phyloP scores from a whole-genome alignment of 2,888 invertebrate species.

The Dicranocentrus wangi region DNA sequence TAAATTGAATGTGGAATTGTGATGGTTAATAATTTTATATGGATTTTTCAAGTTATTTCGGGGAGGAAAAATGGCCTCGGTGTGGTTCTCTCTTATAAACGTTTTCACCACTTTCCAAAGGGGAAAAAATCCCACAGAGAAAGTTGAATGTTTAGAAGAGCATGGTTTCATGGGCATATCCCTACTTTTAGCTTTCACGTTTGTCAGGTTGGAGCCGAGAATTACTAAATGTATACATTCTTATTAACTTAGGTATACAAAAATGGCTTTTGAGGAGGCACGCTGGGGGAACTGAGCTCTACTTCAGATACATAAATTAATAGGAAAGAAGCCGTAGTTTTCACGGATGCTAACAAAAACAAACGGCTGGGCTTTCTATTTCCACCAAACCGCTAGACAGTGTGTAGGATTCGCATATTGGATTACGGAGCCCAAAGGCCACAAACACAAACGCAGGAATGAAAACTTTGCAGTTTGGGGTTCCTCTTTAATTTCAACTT shows the following conservation, averaged over 20 bases:
- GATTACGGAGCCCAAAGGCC: too few relatives aligned
- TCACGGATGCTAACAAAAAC: neutral
- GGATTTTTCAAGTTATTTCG: constrained; percentile 19
- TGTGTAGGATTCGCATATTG: neutral
- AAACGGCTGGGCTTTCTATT: neutral
- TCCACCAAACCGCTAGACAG: neutral
- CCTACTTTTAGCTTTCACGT: neutral
- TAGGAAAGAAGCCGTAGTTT: constrained; percentile 5
- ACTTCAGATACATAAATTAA: neutral
- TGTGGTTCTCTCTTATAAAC: constrained; percentile 1
- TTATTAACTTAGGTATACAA: neutral
- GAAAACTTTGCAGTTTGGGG: too few relatives aligned
- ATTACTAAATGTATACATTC: neutral
- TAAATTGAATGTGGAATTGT: constrained; percentile 33
- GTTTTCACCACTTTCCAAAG: constrained; percentile 8
- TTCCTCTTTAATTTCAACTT: too few relatives aligned
- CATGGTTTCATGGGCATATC: neutral
- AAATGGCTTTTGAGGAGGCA: constrained; percentile 7
- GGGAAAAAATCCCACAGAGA: constrained; percentile 8
- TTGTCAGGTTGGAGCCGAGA: neutral
- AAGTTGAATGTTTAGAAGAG: neutral
- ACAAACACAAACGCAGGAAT: too few relatives aligned
- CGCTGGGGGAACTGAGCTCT: neutral
- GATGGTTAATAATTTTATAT: constrained; percentile 41
- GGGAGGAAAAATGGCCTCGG: neutral